Conservation (phyloP, 2,113 vertebrate species). For the Nerophis lumbriciformis region DNA sequence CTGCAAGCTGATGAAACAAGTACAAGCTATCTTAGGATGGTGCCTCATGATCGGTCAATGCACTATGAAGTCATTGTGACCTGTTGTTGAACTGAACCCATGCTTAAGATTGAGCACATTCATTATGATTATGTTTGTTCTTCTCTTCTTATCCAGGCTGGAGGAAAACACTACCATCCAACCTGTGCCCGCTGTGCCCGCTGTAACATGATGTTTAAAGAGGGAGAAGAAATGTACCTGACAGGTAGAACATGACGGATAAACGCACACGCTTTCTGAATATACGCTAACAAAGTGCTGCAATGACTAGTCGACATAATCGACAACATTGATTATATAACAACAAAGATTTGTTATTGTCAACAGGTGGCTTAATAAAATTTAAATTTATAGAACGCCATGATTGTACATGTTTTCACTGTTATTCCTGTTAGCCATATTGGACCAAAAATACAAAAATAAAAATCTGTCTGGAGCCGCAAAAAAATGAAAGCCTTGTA, state of each 20-base stretch:
- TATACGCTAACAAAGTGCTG: too few relatives aligned
- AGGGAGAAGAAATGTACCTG: conserved; percentile 98
- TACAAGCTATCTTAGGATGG: conserved; percentile 8
- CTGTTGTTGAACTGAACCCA: conserved; percentile 21
- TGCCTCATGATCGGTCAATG: conserved; percentile 5
- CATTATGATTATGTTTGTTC: background rate
- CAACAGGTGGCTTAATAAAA: too few relatives aligned
- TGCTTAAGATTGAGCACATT: background rate
- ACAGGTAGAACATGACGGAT: conserved; percentile 76
- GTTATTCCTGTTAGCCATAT: too few relatives aligned
- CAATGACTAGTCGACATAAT: too few relatives aligned
- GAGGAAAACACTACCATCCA: conserved; percentile 96
- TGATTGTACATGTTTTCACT: too few relatives aligned
- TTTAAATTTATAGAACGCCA: too few relatives aligned
- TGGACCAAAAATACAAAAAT: too few relatives aligned
- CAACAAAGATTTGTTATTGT: too few relatives aligned
- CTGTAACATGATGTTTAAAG: conserved; percentile 96
- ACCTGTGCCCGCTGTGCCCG: conserved; percentile 92
- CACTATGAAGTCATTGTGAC: conserved; percentile 20
- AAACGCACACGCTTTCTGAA: background rate
- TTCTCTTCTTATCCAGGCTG: conserved; percentile 73
- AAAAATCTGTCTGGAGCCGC: too few relatives aligned
- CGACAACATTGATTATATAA: too few relatives aligned
- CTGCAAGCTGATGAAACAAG: conserved; percentile 26
- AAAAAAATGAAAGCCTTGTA: too few relatives aligned